Evolutionary conservation across 2,113 vertebrate genomes (phyloP).

Genomic region (Sinocyclocheilus grahami): DNA sequence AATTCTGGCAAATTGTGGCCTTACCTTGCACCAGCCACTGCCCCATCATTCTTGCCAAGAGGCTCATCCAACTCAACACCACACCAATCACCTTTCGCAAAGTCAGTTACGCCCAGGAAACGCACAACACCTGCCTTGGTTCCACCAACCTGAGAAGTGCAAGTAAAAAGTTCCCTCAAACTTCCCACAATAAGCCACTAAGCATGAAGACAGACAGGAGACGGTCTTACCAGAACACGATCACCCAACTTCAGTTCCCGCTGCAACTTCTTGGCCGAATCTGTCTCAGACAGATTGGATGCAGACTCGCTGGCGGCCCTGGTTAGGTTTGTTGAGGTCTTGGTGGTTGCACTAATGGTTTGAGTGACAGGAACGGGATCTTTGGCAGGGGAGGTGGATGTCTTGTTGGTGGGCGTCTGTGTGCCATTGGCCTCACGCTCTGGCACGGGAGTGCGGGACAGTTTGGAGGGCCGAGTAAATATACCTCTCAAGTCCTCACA

Average conservation of each 20-base stretch:
- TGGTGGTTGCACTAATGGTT: slow-evolving; percentile 4
- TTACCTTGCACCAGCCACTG: slow-evolving; percentile 93
- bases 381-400: slow-evolving; percentile 60
- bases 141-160: slow-evolving; percentile 84
- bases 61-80: slow-evolving; percentile 97
- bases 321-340: slow-evolving; percentile 74
- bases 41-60: slow-evolving; percentile 96
- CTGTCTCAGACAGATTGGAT: slow-evolving; percentile 85
- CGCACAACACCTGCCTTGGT: slow-evolving; percentile 96
- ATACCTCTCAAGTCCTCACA: slow-evolving; percentile 91
- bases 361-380: slow-evolving; percentile 49
- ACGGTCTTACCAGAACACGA: slow-evolving; percentile 80
- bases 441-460: slow-evolving; percentile 71
- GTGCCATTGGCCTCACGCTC: slow-evolving; percentile 84
- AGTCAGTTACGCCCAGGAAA: slow-evolving; percentile 95
- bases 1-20: not conserved
- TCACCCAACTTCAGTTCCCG: slow-evolving; percentile 85
- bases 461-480: slow-evolving; percentile 93
- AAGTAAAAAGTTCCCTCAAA: not conserved
- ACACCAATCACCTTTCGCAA: slow-evolving; percentile 98
- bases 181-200: not conserved
- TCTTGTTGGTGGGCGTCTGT: slow-evolving; percentile 60
- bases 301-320: slow-evolving; percentile 81
- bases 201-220: not conserved
- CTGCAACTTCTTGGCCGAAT: slow-evolving; percentile 84